phyloP scores from a whole-genome alignment of 2,888 invertebrate genomes.

The Leptinotarsa juncta region DNA sequence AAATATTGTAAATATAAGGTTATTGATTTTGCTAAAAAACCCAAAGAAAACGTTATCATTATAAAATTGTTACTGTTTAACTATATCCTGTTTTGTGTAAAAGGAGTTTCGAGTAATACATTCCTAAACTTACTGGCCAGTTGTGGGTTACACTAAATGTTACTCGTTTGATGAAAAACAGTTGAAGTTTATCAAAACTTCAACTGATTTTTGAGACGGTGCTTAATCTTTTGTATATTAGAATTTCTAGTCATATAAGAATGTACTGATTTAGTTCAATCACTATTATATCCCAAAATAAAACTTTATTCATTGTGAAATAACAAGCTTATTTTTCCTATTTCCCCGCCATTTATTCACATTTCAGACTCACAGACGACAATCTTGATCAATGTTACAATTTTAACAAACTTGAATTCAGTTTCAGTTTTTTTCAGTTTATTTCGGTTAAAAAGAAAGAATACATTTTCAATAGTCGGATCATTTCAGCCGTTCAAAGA shows the following conservation, averaged over 20 bases:
- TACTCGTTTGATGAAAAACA: slow-evolving; percentile 29
- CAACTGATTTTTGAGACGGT: slow-evolving; percentile 33
- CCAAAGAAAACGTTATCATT: slow-evolving; percentile 30
- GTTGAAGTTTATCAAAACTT: slow-evolving; percentile 8
- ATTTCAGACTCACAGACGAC: background rate
- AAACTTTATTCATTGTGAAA: slow-evolving; percentile 58
- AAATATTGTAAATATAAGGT: slow-evolving; percentile 28
- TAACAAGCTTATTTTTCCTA: slow-evolving; percentile 4
- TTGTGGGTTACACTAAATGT: slow-evolving; percentile 47
- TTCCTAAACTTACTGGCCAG: slow-evolving; percentile 52
- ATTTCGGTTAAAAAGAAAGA: no score
- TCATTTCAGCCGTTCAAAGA: no score
- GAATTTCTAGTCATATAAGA: slow-evolving; percentile 65
- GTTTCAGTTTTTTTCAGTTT: no score
- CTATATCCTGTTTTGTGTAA: slow-evolving; percentile 44
- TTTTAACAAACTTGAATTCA: no score
- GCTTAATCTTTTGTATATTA: slow-evolving; percentile 55
- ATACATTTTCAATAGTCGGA: no score
- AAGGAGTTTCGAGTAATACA: slow-evolving; percentile 43
- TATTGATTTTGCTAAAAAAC: slow-evolving; percentile 27
- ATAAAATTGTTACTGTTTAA: slow-evolving; percentile 43
- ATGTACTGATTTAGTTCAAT: slow-evolving; percentile 62
- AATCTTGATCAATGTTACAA: no score
- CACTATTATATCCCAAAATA: slow-evolving; percentile 58
- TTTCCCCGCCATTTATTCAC: background rate